phyloP scores from a whole-genome alignment of 2,113 vertebrate species.

The Osmerus eperlanus region DNA sequence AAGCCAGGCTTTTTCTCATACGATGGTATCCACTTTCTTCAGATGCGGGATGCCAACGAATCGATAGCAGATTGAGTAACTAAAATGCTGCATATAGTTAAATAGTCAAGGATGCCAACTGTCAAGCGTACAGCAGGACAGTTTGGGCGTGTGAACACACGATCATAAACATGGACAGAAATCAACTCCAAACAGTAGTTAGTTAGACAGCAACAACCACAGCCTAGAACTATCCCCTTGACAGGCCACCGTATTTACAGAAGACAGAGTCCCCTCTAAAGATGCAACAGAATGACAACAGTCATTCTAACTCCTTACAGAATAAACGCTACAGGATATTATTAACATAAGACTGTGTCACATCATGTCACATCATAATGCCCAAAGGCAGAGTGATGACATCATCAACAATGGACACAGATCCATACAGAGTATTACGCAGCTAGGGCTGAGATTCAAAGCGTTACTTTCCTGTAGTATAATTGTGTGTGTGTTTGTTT shows the following conservation, averaged over 20 bases:
- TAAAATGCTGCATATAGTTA: background rate
- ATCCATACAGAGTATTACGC: constrained; percentile 53
- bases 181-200: constrained; percentile 20
- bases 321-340: background rate
- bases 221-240: background rate
- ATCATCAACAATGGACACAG: background rate
- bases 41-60: constrained; percentile 16
- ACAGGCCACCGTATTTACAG: constrained; percentile 26
- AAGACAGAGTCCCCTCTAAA: constrained; percentile 17
- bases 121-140: constrained; percentile 22
- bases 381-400: background rate
- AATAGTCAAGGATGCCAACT: constrained; percentile 2
- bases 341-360: background rate
- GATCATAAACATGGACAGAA: constrained; percentile 40
- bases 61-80: constrained; percentile 24
- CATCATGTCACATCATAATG: too few species aligned
- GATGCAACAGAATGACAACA: constrained; percentile 42
- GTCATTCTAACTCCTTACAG: background rate
- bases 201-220: constrained; percentile 34
- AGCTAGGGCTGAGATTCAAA: constrained; percentile 1
- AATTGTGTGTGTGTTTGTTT: constrained; percentile 1
- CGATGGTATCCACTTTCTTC: constrained; percentile 12
- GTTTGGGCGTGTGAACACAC: constrained; percentile 29
- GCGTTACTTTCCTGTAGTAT: constrained; percentile 12
- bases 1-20: constrained; percentile 32